Conservation (phyloP, 2,797 vertebrate species). For the Brachymystax lenok region DNA sequence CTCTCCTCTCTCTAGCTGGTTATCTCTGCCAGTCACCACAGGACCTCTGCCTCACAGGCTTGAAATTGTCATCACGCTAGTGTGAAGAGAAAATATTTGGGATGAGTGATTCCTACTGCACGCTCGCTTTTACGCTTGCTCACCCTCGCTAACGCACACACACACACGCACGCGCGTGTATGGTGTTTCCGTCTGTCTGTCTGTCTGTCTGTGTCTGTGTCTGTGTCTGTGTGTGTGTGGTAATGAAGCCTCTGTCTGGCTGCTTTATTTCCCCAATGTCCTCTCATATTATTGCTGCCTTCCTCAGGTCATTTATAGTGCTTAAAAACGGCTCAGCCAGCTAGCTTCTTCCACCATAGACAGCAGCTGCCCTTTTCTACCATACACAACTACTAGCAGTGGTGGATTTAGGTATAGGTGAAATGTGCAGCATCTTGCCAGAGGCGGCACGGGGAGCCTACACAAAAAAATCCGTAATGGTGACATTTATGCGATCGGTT, state of each 20-base stretch:
- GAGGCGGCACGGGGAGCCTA: too few relatives aligned
- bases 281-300: constrained; percentile 68
- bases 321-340: background rate
- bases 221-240: background rate
- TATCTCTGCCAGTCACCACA: background rate
- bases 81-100: constrained; percentile 65
- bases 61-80: constrained; percentile 64
- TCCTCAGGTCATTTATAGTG: constrained; percentile 59
- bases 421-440: too few relatives aligned
- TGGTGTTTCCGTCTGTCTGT: too few relatives aligned
- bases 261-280: constrained; percentile 77
- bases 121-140: constrained; percentile 14
- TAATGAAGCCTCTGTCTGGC: constrained; percentile 54
- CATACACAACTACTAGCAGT: background rate
- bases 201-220: too few relatives aligned
- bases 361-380: constrained; percentile 29
- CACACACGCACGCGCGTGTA: background rate
- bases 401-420: too few relatives aligned
- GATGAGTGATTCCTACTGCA: constrained; percentile 37
- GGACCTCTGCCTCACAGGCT: constrained; percentile 54
- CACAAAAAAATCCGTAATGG: too few relatives aligned
- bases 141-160: background rate
- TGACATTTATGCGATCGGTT: too few relatives aligned
- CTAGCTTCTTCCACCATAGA: constrained; percentile 15
- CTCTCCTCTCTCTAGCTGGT: background rate